A percentile compares a stretch with the other conserved stretches of the same genome.
These are phyloP conservation scores for Leuciscus waleckii DNA, from an alignment of 2,797 vertebrate species.

Conservation along the genomic window DNA sequence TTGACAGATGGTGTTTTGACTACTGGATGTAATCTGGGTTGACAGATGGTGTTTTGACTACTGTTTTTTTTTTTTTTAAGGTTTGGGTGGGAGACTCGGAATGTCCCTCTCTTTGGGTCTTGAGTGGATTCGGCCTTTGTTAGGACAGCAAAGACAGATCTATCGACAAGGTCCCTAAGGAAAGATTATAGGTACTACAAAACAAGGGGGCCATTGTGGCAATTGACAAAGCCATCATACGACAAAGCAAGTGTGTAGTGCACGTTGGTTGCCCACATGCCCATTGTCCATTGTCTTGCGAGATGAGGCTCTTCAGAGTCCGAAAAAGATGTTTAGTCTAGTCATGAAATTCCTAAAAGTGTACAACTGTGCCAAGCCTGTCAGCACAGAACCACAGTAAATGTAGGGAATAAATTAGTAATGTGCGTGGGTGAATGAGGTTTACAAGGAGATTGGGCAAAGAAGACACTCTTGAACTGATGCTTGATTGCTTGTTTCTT, in stretches of 20 bases:
- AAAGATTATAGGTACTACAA: conserved; percentile 3
- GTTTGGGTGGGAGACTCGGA: conserved; percentile 50
- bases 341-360: conserved; percentile 21
- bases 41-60: conserved; percentile 66
- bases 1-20: conserved; percentile 66
- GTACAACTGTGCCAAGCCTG: conserved; percentile 29
- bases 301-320: not conserved
- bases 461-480: not conserved
- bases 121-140: conserved; percentile 15
- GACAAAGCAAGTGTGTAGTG: not conserved
- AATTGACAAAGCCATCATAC: not conserved
- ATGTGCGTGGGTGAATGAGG: conserved; percentile 49
- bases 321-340: conserved; percentile 20
- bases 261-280: not conserved
- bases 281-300: conserved; percentile 36
- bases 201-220: conserved; percentile 39
- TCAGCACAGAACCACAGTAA: conserved; percentile 35
- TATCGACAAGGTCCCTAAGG: not conserved
- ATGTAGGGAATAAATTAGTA: conserved; percentile 45
- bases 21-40: conserved; percentile 56
- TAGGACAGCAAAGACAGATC: not conserved
- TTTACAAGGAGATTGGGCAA: conserved; percentile 28
- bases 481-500: not conserved
- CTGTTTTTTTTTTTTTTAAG: not conserved
- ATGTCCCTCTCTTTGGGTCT: conserved; percentile 49